Percentiles rank a stretch among this genome's conserved stretches.
Evolutionary conservation across 2,888 invertebrate species (phyloP).

Genomic region (Pecten maximus): DNA sequence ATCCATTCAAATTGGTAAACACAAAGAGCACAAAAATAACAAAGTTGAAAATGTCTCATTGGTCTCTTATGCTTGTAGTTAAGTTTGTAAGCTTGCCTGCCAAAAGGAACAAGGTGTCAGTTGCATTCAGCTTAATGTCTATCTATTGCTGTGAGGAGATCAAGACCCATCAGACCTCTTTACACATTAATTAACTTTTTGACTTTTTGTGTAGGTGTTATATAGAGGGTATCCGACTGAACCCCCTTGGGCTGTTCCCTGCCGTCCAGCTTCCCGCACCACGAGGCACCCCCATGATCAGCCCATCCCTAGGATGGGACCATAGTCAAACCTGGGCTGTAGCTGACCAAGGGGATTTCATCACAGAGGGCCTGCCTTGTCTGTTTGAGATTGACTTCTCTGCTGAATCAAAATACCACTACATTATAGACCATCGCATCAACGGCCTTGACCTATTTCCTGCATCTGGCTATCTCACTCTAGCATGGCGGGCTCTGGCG

Average conservation of each 20-base stretch:
- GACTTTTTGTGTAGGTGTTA: conserved; percentile 85
- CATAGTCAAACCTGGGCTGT: conserved; percentile 91
- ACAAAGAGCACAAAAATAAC: too few relatives aligned
- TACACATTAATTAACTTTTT: too few relatives aligned
- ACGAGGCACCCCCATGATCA: conserved; percentile 91
- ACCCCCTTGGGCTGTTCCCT: conserved; percentile 89
- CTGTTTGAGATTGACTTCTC: conserved; percentile 72
- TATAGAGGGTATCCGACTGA: conserved; percentile 91
- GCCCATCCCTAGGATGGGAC: conserved; percentile 93
- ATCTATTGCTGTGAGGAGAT: too few relatives aligned
- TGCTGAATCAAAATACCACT: conserved; percentile 81
- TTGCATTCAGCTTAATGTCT: too few relatives aligned
- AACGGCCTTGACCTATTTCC: conserved; percentile 95
- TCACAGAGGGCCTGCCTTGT: conserved; percentile 63
- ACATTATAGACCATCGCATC: conserved; percentile 91
- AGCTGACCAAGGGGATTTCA: conserved; percentile 71
- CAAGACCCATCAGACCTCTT: too few relatives aligned
- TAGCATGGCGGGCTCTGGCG: conserved; percentile 84
- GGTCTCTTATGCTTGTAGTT: too few relatives aligned
- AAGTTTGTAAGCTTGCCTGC: too few relatives aligned
- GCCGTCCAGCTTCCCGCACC: conserved; percentile 89
- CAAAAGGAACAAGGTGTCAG: too few relatives aligned
- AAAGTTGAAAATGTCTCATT: too few relatives aligned
- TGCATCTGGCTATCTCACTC: conserved; percentile 88
- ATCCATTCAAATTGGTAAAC: too few relatives aligned